Base-by-base conservation (phyloP, 2,797 vertebrate species). In the Megaceryle alcyon region DNA sequence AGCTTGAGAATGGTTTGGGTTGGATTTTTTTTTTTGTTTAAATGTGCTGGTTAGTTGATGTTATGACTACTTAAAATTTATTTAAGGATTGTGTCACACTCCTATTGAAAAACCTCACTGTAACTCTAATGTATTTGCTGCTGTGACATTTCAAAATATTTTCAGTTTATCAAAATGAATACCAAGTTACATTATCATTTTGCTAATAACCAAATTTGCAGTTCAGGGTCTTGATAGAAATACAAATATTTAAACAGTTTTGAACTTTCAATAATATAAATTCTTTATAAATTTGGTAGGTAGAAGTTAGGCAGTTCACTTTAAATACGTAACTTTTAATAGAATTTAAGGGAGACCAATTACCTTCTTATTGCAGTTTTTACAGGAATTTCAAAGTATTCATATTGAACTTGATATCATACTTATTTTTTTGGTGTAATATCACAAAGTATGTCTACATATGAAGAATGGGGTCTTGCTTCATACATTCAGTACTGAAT, bases 161-260 rank as follows among this genome's bases (percentile, higher is more conserved):
- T 98, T 98, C 97, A 98, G 97, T 98, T 98, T 98, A 97, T 98
- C 97, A 97, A 95, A 97, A 98, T 97, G 97, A 98, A 97, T 97
- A 98, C 97, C 97, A 97, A 97, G 95, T 98, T 98, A 97, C 98
- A 98, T 98, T 98, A 97, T 98, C 97, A 98, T 97, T 98, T 98
- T 98, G 98, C 99, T 99, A 98, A 98, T 98, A 98, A 99, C 99
- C 99, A 99, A 99, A 99, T 98, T 98, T 98, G 98, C 98, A 98
- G 98, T 98, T 99, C 99, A 99, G 99, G 99, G 98, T 99, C 98
- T 98, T 98, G 97, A 97, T 98, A 98, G 97, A 97, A 97, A 98
- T 98, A 98, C 97, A 98, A 35, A 98, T 98, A 97, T 98, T 59
- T 97, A 98, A 98, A 97, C 98, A 98, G 97, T 99, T 99, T 98